Base-by-base conservation (phyloP, 2,797 vertebrate genomes). In the Lepus oiostolus region DNA sequence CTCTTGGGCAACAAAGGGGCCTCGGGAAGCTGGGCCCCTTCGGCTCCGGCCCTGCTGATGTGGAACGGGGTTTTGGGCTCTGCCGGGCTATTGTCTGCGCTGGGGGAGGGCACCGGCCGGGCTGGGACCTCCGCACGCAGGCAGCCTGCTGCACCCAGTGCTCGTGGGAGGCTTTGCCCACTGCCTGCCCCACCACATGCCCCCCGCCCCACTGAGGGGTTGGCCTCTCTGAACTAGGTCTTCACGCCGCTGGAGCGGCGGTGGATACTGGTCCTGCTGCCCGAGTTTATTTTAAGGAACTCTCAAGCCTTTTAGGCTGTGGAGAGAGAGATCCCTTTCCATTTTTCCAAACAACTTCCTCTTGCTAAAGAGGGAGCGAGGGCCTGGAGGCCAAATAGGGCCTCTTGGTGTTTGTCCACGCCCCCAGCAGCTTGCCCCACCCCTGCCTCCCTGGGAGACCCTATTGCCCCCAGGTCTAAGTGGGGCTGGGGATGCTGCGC, bases 1-100 rank as follows among this genome's bases (percentile, higher is more conserved):
- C 91, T 89, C 87, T 84, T 72, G 91, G 92, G 92, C 96, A 96
- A 97, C 97, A 97, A 97, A 97, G 96, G 94, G 96, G 76, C 94
- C 93, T 96, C 72, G 95, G 96, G 96, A 94, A 95, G 93, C 96
- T 47, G 86, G 91, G 94, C 83, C 93, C 95, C 63, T 86, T 50
- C 21, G 30, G 68, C 91, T 93, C 84, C n/a, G 62, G 94, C 93
- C 81, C 62, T 96, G 82, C 63, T 50, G 89, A 50, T 80, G 85
- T 93, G 90, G 87, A 87, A 76, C 58, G 5, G 87, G 82, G 50
- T 74, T 83, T 68, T 72, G 87, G 92, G 89, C 72, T 91, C 82
- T 71, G 94, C 89, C 58, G 6, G 62, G 91, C 95, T 83, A 96
- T 97, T 97, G 96, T 96, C 96, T 96, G 85, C 54, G 3, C 81